These are phyloP conservation scores for Glyptemys insculpta DNA, from an alignment of 2,797 vertebrate species.

Conservation along the genomic window DNA sequence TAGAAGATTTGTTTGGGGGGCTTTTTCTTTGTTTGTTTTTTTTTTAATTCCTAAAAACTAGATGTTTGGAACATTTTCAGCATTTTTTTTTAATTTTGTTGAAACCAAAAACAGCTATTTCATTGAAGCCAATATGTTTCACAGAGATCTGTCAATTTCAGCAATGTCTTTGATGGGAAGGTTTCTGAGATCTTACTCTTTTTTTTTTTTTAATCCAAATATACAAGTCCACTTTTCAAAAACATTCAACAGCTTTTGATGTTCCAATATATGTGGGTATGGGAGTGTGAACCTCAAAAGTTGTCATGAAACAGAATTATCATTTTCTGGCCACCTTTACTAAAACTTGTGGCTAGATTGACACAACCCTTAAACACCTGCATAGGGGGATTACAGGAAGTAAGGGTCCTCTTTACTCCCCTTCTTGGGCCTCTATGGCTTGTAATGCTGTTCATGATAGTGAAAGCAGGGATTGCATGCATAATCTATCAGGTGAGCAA, in stretches of 20 bases:
- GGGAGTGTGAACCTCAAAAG: not conserved
- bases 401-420: not conserved
- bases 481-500: not conserved
- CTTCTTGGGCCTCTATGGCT: not conserved
- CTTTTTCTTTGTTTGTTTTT: not conserved
- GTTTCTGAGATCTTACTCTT: not conserved
- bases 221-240: not conserved
- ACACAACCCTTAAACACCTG: not conserved
- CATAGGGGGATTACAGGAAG: not conserved
- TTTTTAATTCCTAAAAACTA: not conserved
- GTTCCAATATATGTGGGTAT: no score
- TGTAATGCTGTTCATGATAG: not conserved
- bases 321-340: not conserved
- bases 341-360: not conserved
- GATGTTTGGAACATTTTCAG: not conserved
- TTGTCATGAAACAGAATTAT: not conserved
- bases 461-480: not conserved
- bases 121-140: not conserved
- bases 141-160: not conserved
- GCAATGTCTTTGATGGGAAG: not conserved
- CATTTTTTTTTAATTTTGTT: not conserved
- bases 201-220: not conserved
- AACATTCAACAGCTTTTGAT: not conserved
- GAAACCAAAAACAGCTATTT: not conserved
- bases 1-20: not conserved